A percentile compares a stretch with the other conserved stretches of the same genome.
These are phyloP conservation scores for Drosophila bifasciata DNA, from an alignment of 1,140 invertebrate species.

Conservation along the genomic window DNA sequence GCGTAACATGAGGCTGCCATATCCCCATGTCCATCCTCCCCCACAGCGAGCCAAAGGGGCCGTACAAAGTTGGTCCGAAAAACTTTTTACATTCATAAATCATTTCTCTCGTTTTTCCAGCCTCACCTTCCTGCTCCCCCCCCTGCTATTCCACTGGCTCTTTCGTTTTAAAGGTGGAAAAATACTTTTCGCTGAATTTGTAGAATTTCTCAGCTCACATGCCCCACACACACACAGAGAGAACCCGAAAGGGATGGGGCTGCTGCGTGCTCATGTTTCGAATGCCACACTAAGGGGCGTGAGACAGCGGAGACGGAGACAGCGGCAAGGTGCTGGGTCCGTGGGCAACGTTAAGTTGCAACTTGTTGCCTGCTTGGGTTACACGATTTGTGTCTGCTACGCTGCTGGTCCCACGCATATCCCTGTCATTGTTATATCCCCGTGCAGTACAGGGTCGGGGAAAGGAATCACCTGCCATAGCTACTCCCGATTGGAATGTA, in stretches of 20 bases:
- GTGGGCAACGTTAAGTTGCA: conserved; percentile 59
- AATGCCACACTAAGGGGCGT: conserved; percentile 40
- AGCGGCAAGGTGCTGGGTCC: neutral
- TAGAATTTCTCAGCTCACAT: conserved; percentile 58
- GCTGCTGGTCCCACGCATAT: conserved; percentile 45
- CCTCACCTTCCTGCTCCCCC: conserved; percentile 4
- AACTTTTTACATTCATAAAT: conserved; percentile 80
- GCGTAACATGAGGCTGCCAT: conserved; percentile 62
- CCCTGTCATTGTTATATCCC: conserved; percentile 66
- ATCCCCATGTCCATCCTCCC: conserved; percentile 45
- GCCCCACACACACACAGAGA: neutral
- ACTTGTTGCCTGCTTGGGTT: conserved; percentile 76
- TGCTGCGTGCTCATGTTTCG: conserved; percentile 54
- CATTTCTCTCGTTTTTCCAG: conserved; percentile 64
- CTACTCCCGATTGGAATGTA: too few species aligned
- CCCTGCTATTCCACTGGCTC: neutral
- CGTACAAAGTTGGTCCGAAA: conserved; percentile 73
- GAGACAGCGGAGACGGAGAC: neutral
- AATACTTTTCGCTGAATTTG: conserved; percentile 82
- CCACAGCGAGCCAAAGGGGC: conserved; percentile 48
- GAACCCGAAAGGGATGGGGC: neutral
- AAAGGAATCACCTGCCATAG: too few species aligned
- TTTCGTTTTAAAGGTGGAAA: conserved; percentile 71
- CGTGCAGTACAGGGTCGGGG: too few species aligned
- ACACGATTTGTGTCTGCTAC: conserved; percentile 40